Evolutionary conservation across 2,113 vertebrate genomes (phyloP).

Genomic region (Centropus unirufus): DNA sequence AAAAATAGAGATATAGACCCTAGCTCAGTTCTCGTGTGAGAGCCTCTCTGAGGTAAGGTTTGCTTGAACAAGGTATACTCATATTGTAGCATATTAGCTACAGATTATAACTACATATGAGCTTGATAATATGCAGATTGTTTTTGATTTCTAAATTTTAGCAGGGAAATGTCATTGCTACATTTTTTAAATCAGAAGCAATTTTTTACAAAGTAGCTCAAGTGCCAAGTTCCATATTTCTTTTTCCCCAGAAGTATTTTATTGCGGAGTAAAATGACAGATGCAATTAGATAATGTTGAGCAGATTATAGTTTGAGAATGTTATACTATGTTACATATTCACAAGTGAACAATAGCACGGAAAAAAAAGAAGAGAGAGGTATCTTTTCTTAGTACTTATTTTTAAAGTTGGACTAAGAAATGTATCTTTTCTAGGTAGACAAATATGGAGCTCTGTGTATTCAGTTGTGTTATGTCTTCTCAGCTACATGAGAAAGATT

Average conservation of each 20-base stretch:
- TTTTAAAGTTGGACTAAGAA: conserved; percentile 49
- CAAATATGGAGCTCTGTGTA: conserved; percentile 7
- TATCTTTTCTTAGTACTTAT: conserved; percentile 30
- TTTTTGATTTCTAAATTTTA: conserved; percentile 62
- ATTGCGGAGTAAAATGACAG: conserved; percentile 63
- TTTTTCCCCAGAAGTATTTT: conserved; percentile 62
- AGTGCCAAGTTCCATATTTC: conserved; percentile 52
- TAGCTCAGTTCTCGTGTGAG: background rate
- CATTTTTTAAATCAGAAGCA: conserved; percentile 62
- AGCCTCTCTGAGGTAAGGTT: background rate
- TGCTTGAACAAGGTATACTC: background rate
- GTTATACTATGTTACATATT: conserved; percentile 60
- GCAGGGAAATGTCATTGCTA: conserved; percentile 60
- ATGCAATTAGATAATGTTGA: conserved; percentile 70
- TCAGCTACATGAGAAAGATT: background rate
- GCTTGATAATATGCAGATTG: conserved; percentile 52
- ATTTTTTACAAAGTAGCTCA: conserved; percentile 47
- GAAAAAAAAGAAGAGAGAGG: background rate
- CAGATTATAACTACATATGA: conserved; percentile 2
- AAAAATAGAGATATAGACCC: background rate
- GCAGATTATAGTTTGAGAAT: conserved; percentile 54
- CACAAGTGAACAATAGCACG: conserved; percentile 49
- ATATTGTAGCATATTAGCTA: background rate
- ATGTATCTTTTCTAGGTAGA: background rate
- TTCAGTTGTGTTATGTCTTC: background rate